Percentiles rank a stretch among this genome's conserved stretches.
phyloP scores from a whole-genome alignment of 2,113 vertebrate genomes.

The Eurypyga helias region DNA sequence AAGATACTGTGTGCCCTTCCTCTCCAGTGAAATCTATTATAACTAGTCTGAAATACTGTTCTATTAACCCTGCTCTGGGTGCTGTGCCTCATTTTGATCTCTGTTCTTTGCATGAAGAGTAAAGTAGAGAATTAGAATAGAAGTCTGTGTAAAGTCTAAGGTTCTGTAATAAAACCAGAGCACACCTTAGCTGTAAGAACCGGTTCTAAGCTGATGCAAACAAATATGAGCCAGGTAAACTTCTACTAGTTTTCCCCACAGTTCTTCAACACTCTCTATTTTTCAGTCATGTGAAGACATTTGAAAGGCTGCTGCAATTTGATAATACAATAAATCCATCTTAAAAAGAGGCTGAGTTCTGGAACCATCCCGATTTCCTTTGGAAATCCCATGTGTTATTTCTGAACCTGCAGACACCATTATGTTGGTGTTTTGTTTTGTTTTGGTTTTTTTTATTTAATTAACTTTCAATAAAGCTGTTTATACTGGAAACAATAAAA shows the following conservation, averaged over 20 bases:
- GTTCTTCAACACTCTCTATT: neutral
- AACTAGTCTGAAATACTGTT: neutral
- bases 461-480: conserved; percentile 60
- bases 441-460: conserved; percentile 62
- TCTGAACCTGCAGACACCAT: conserved; percentile 45
- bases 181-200: neutral
- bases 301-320: neutral
- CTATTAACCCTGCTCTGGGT: neutral
- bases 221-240: neutral
- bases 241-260: neutral
- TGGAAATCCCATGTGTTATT: conserved; percentile 25
- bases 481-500: conserved; percentile 57
- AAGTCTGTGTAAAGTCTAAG: neutral
- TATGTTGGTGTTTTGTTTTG: no score
- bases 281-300: neutral
- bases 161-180: neutral
- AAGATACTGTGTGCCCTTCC: neutral
- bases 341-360: neutral
- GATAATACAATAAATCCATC: neutral
- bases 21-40: neutral
- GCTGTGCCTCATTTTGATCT: neutral
- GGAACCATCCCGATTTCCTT: neutral
- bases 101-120: neutral
- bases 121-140: neutral
- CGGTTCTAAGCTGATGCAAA: neutral